Conservation (phyloP, 2,888 invertebrate genomes). For the Agriopis leucophaearia region DNA sequence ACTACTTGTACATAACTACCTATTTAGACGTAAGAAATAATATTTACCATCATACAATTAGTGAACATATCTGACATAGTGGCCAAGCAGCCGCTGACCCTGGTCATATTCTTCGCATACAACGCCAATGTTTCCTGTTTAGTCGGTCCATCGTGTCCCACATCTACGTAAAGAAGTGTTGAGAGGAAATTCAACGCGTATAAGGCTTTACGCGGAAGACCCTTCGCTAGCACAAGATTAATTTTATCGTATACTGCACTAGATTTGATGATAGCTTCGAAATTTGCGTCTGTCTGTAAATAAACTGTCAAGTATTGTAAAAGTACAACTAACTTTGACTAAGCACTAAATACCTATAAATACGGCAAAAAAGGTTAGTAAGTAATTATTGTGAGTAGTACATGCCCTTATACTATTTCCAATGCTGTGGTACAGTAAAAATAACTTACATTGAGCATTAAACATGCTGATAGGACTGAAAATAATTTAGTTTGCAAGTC, state of each 20-base stretch:
- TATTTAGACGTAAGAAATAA: no score
- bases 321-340: no score
- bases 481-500: conserved; percentile 65
- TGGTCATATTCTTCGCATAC: conserved; percentile 67
- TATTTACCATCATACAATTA: conserved; percentile 67
- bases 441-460: conserved; percentile 66
- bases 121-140: conserved; percentile 52
- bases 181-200: conserved; percentile 68
- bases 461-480: conserved; percentile 61
- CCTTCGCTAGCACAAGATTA: conserved; percentile 54
- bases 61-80: conserved; percentile 68
- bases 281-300: conserved; percentile 57
- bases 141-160: conserved; percentile 48
- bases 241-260: conserved; percentile 67
- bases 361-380: no score
- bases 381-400: no score
- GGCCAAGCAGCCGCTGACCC: conserved; percentile 72
- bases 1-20: no score
- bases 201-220: conserved; percentile 57
- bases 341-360: no score
- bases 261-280: conserved; percentile 61
- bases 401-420: no score
- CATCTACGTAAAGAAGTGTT: conserved; percentile 58
- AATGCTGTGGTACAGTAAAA: not conserved
- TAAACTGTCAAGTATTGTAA: no score